Evolutionary conservation across 2,888 invertebrate genomes (phyloP), one percentile per base, ranked within the genome.

Genomic region (Perdita meconis): DNA sequence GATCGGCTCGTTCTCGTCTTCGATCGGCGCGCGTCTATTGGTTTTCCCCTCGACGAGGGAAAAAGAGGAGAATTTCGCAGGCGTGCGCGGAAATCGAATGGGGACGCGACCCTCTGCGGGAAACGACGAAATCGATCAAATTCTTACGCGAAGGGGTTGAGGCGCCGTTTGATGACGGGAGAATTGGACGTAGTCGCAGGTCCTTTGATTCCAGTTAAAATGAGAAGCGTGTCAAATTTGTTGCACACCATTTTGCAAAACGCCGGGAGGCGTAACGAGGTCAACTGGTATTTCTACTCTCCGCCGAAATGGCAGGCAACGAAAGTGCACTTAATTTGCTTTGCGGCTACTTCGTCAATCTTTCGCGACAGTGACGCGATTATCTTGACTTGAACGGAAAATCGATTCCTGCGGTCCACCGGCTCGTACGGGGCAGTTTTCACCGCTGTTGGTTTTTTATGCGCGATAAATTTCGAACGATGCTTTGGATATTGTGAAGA

Each of bases 331-430:
- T 10, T 34, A 55, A 47, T 61, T 50, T 16, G 24, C 50, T 38
- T 50, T 16, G 22, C 22, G 36, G 16, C 24, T 59, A 59, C 36
- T 42, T 13, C n/a, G 59, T 57, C 47, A 53, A 65, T 55, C 22
- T 42, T 13, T 53, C n/a, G 65, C 30, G 65, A 42, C 55, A 65
- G 55, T 34, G 42, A 65, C 30, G 55, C 3, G 38, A 51, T 63
- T 63, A 63, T 38, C 61, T 26, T 38, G 50, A 50, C 50, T 38
- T 6, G 26, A 63, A 63, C 50, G 34, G 61, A 63, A 63, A 50
- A 63, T 63, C 61, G 36, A 63, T 63, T 50, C 24, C 36, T 10
- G 13, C 4, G 16, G 16, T 26, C 4, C n/a, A 50, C 36, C 2
- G 22, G 47, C 50, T 36, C 51, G 51, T 26, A 51, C 44, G 16